Percentiles rank a stretch among this genome's conserved stretches.
Evolutionary conservation across 2,888 invertebrate genomes (phyloP).

Genomic region (Proisotoma minuta): DNA sequence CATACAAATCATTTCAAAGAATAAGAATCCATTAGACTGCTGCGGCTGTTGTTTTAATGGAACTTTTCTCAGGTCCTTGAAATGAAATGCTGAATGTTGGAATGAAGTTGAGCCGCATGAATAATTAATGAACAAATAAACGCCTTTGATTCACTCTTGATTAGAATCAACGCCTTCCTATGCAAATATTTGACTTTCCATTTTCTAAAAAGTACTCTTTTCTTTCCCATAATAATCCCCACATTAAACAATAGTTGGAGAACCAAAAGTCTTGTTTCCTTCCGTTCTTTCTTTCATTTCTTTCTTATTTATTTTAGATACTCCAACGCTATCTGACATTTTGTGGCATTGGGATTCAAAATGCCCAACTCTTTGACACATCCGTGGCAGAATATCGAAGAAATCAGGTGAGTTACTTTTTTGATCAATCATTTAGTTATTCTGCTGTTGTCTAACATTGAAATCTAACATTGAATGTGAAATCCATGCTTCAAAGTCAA

Average conservation of each 20-base stretch:
- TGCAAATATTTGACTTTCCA: not conserved
- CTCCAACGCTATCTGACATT: constrained; percentile 72
- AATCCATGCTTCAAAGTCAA: no score
- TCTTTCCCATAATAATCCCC: not conserved
- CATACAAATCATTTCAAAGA: no score
- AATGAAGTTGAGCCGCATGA: not conserved
- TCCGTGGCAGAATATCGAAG: constrained; percentile 89
- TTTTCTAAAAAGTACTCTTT: not conserved
- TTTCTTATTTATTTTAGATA: constrained; percentile 51
- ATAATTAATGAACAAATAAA: constrained; percentile 1
- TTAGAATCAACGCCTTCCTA: not conserved
- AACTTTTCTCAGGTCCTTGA: no score
- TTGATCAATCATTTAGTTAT: not conserved
- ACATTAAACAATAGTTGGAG: not conserved
- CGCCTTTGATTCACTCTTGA: not conserved
- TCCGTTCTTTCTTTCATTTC: no score
- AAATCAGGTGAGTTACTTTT: constrained; percentile 70
- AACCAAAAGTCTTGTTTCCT: no score
- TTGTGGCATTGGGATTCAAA: constrained; percentile 93
- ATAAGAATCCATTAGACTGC: no score
- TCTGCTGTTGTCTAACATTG: no score
- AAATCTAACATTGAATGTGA: no score
- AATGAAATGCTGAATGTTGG: no score
- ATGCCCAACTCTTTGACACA: constrained; percentile 92
- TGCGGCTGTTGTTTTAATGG: no score